Evolutionary conservation across 2,797 vertebrate species (phyloP).

Genomic region (Scleropages formosus): DNA sequence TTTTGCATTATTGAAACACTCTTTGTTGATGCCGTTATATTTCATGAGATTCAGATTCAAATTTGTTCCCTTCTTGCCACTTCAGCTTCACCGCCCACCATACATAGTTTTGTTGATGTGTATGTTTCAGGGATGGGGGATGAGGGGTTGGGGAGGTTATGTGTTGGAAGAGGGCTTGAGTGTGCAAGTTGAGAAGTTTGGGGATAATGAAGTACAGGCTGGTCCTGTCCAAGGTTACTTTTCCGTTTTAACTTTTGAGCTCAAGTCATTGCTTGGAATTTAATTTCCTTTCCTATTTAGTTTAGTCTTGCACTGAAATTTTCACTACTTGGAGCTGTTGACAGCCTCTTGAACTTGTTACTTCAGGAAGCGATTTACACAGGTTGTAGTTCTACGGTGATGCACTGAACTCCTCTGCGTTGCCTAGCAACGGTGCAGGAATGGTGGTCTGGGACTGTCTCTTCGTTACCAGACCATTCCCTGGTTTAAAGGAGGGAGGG

Average conservation of each 20-base stretch:
- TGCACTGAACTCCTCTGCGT: constrained; percentile 57
- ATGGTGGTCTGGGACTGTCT: constrained; percentile 46
- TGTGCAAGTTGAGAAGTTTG: not conserved
- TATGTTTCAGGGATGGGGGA: too few relatives aligned
- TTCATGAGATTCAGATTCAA: too few relatives aligned
- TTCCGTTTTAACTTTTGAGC: constrained; percentile 59
- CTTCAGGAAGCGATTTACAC: constrained; percentile 62
- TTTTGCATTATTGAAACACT: too few relatives aligned
- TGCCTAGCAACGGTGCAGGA: constrained; percentile 69
- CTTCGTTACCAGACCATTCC: constrained; percentile 45
- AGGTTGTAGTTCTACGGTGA: constrained; percentile 55
- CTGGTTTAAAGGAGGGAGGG: constrained; percentile 37
- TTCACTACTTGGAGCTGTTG: constrained; percentile 49
- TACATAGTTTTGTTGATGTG: too few relatives aligned
- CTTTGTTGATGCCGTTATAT: too few relatives aligned
- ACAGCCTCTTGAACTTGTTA: constrained; percentile 60
- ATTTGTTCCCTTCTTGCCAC: too few relatives aligned
- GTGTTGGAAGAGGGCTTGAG: too few relatives aligned
- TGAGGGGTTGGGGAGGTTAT: too few relatives aligned
- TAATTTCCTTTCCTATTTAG: constrained; percentile 41
- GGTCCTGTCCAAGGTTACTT: constrained; percentile 52
- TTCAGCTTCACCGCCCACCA: too few relatives aligned
- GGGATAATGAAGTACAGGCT: constrained; percentile 56
- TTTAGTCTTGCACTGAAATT: constrained; percentile 42
- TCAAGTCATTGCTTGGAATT: constrained; percentile 33